Evolutionary conservation across 1,140 invertebrate genomes (phyloP).

Genomic region (Tetramorium parvispinum): DNA sequence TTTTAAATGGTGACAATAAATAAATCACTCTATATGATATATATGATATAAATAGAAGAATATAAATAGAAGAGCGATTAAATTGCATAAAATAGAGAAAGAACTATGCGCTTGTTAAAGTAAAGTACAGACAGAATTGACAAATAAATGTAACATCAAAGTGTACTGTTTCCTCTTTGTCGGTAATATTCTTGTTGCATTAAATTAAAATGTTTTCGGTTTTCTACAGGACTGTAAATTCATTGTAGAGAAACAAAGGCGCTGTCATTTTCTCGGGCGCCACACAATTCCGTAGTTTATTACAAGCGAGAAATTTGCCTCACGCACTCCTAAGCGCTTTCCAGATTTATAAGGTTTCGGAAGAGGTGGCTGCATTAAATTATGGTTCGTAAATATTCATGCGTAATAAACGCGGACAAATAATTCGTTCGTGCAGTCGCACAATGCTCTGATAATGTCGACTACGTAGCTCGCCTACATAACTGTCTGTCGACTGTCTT

Average conservation of each 20-base stretch:
- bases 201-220: conserved; percentile 56
- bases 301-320: conserved; percentile 39
- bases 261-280: conserved; percentile 34
- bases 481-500: neutral
- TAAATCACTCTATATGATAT: too few species aligned
- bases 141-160: conserved; percentile 41
- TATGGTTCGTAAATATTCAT: conserved; percentile 57
- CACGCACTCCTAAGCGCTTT: conserved; percentile 1
- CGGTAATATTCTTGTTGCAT: conserved; percentile 11
- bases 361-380: conserved; percentile 46
- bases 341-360: conserved; percentile 40
- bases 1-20: too few species aligned
- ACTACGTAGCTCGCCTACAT: neutral
- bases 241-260: conserved; percentile 40
- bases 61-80: neutral
- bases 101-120: neutral
- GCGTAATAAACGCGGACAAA: conserved; percentile 54
- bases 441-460: neutral
- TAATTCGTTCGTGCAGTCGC: conserved; percentile 34
- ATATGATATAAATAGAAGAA: too few species aligned
- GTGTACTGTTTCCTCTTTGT: neutral
- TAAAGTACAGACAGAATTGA: conserved; percentile 5
- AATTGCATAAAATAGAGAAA: neutral
- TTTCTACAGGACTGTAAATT: conserved; percentile 39
- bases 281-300: conserved; percentile 52